Evolutionary conservation across 2,113 vertebrate species (phyloP).

Genomic region (Prionailurus viverrinus): DNA sequence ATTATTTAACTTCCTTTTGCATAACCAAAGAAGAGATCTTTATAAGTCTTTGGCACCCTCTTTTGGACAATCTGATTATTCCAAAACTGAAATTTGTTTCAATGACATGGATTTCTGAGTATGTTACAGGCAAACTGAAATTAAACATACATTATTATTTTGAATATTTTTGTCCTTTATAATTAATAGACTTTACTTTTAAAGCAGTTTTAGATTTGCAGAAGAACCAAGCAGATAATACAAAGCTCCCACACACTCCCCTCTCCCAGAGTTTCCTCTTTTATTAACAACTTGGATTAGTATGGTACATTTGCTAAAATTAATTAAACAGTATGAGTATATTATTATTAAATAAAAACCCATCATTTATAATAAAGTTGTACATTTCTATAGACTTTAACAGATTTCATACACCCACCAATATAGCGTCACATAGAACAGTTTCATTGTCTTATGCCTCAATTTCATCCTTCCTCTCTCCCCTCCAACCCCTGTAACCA

Average conservation of each 20-base stretch:
- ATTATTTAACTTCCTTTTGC: slow-evolving; percentile 62
- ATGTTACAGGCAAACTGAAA: slow-evolving; percentile 3
- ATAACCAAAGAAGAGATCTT: slow-evolving; percentile 53
- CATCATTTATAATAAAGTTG: neutral
- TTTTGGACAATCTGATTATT: slow-evolving; percentile 74
- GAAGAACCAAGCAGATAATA: slow-evolving; percentile 3
- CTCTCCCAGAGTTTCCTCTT: neutral
- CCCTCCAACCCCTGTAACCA: neutral
- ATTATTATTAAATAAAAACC: neutral
- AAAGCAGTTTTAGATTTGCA: neutral
- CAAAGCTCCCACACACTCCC: neutral
- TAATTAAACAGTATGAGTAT: neutral
- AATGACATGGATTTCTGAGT: neutral
- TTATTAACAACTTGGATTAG: neutral
- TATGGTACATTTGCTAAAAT: neutral
- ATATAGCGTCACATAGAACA: neutral
- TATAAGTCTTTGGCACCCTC: slow-evolving; percentile 84
- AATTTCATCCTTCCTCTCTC: neutral
- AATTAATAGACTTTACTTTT: slow-evolving; percentile 33
- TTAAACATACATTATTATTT: neutral
- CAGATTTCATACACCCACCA: neutral
- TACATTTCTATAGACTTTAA: neutral
- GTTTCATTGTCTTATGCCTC: neutral
- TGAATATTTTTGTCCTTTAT: neutral
- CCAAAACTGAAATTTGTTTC: neutral